Conservation (phyloP, 2,797 vertebrate species). For the Rhyacichthys aspro region DNA sequence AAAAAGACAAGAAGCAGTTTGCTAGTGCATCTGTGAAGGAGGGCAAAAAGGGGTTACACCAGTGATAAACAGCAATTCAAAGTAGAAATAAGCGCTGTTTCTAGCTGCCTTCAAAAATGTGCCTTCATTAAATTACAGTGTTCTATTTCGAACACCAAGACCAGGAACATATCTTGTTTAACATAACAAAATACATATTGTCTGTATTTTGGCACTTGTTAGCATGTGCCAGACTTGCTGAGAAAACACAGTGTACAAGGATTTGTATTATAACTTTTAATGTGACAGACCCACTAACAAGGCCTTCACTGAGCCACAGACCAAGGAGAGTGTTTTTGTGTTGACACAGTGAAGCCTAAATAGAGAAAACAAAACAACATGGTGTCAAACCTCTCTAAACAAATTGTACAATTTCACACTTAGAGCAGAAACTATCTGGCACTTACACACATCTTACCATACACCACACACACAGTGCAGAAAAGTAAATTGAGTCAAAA, state of each 20-base stretch:
- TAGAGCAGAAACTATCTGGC: constrained; percentile 9
- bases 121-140: constrained; percentile 25
- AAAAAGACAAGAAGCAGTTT: too few species aligned
- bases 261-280: constrained; percentile 15
- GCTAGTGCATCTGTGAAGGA: too few species aligned
- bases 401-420: constrained; percentile 56
- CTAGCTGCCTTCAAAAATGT: too few species aligned
- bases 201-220: constrained; percentile 46
- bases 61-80: too few species aligned
- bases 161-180: too few species aligned
- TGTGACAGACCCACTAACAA: constrained; percentile 8
- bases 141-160: too few species aligned
- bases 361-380: constrained; percentile 19
- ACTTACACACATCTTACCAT: constrained; percentile 5
- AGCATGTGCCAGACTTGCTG: constrained; percentile 46
- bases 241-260: constrained; percentile 19
- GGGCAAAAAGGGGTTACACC: too few species aligned
- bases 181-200: constrained; percentile 42
- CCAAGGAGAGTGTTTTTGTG: constrained; percentile 15
- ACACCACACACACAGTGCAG: not conserved
- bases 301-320: constrained; percentile 3
- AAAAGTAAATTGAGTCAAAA: constrained; percentile 50
- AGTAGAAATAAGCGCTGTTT: too few species aligned
- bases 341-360: constrained; percentile 27
- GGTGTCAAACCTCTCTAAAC: constrained; percentile 35